Evolutionary conservation across 64 coral and sea anemone species (phyloP).

Genomic region (Catalaphyllia jardinei): DNA sequence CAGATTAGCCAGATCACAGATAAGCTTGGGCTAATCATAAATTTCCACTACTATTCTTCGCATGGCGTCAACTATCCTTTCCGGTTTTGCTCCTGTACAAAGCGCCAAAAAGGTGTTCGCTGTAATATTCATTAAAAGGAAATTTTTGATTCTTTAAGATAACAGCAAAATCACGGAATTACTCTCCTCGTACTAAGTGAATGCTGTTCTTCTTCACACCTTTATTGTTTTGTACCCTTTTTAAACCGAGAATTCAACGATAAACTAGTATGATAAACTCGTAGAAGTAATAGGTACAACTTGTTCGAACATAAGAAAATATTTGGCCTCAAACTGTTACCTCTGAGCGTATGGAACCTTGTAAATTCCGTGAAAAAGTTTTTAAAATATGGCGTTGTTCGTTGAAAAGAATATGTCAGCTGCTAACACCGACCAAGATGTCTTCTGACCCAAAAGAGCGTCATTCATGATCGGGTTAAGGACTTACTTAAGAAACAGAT

Average conservation of each 20-base stretch:
- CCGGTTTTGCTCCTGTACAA: neutral
- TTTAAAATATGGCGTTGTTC: neutral
- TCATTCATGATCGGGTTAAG: too few relatives aligned
- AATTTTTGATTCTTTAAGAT: constrained; percentile 38
- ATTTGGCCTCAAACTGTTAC: neutral
- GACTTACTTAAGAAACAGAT: neutral
- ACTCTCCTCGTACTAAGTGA: neutral
- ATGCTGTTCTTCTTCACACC: neutral
- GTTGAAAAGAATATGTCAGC: neutral
- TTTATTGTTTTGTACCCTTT: neutral
- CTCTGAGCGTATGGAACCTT: neutral
- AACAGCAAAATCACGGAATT: neutral
- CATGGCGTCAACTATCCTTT: constrained; percentile 27
- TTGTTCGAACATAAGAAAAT: neutral
- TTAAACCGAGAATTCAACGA: neutral
- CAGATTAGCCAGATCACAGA: neutral
- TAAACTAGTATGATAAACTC: neutral
- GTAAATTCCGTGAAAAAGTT: neutral
- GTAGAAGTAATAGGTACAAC: neutral
- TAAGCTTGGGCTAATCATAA: neutral
- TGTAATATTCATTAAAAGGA: neutral
- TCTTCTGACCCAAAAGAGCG: too few relatives aligned
- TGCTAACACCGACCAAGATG: neutral
- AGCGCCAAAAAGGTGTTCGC: neutral
- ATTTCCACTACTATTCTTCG: constrained; percentile 1